Conservation (phyloP, 2,797 vertebrate species). For the Anniella stebbinsi region DNA sequence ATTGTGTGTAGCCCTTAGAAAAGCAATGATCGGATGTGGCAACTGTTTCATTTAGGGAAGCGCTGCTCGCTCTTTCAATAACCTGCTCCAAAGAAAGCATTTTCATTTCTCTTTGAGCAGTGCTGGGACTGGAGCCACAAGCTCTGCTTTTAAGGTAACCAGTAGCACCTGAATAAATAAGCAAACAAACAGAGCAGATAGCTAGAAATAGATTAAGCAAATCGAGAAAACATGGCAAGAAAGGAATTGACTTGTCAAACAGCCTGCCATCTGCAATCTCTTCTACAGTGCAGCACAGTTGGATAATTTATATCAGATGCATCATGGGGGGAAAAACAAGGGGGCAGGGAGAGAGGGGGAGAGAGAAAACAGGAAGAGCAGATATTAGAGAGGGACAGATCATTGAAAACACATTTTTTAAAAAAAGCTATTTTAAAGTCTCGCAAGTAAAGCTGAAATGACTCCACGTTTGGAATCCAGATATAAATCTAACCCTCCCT, state of each 20-base stretch:
- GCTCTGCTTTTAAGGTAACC: constrained; percentile 7
- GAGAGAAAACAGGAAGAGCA: constrained; percentile 25
- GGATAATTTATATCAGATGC: constrained; percentile 61
- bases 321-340: background rate
- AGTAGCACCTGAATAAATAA: constrained; percentile 46
- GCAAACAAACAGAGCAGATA: constrained; percentile 38
- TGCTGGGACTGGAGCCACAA: constrained; percentile 28
- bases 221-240: constrained; percentile 52
- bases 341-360: background rate
- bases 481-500: background rate
- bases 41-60: constrained; percentile 41
- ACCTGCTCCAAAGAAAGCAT: constrained; percentile 2
- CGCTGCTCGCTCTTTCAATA: constrained; percentile 7
- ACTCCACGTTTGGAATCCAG: background rate
- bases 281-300: constrained; percentile 19
- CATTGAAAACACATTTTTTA: constrained; percentile 29
- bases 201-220: constrained; percentile 50
- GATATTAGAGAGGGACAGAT: constrained; percentile 24
- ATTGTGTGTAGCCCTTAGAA: constrained; percentile 42
- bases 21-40: constrained; percentile 33
- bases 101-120: constrained; percentile 10
- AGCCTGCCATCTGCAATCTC: constrained; percentile 29
- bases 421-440: background rate
- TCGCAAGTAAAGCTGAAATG: background rate
- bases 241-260: constrained; percentile 42